Percentiles rank a stretch among this genome's conserved stretches.
phyloP scores from a whole-genome alignment of 2,113 vertebrate species.

The Syngnathus scovelli region DNA sequence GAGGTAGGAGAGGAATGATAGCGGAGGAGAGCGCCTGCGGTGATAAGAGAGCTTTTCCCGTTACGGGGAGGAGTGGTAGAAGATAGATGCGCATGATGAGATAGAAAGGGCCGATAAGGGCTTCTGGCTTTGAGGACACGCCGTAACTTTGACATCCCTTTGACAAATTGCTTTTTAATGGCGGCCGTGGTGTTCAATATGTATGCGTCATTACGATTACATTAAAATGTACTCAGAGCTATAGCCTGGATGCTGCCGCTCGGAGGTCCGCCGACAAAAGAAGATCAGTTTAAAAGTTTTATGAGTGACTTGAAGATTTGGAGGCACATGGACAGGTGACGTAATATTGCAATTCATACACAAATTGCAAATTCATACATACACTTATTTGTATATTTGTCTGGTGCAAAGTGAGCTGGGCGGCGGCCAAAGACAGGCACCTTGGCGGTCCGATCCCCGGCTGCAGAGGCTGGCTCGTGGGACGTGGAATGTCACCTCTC shows the following conservation, averaged over 20 bases:
- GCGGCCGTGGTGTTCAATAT: background rate
- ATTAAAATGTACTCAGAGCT: background rate
- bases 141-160: constrained; percentile 18
- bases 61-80: constrained; percentile 1
- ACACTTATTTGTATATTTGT: too few relatives aligned
- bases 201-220: background rate
- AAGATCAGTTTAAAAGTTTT: background rate
- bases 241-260: background rate
- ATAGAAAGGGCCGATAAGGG: constrained; percentile 29
- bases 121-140: constrained; percentile 26
- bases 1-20: constrained; percentile 24
- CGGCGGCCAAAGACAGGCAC: too few relatives aligned
- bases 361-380: background rate
- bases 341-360: background rate
- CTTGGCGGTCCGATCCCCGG: too few relatives aligned
- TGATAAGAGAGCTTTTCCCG: constrained; percentile 11
- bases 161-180: constrained; percentile 3
- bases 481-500: too few relatives aligned
- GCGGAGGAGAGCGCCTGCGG: constrained; percentile 28
- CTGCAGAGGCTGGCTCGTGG: too few relatives aligned
- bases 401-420: too few relatives aligned
- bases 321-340: too few relatives aligned
- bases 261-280: background rate
- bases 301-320: background rate
- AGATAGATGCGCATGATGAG: constrained; percentile 31